Evolutionary conservation across 92 coral and sea anemone species (phyloP), one percentile per base, ranked within the genome.

Genomic region (Paragorgia papillata): DNA sequence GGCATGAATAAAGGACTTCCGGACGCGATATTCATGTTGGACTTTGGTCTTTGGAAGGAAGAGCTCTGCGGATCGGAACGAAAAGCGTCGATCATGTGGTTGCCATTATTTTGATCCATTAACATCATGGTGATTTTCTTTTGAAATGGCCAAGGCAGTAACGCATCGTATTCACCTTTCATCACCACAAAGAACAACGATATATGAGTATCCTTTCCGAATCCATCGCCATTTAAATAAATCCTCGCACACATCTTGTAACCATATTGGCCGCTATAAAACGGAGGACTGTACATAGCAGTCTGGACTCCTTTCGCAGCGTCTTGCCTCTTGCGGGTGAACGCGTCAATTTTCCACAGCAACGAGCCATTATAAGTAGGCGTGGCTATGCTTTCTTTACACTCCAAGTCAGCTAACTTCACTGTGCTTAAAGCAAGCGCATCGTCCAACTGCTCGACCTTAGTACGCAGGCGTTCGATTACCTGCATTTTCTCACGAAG

Each of bases 191-290:
- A 62, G 30, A 62, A 62, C 30, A 62, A 56, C 24, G 77, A 70
- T 15, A 70, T 25, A 50, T 70, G 77, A 0, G 62, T 29, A 2
- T 48, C 77, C 40, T 70, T 70, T 5, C 77, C 77, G 31, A 70
- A 51, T 7, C 77, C 77, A 32, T 70, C 77, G 0, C 77, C 77
- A 24, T 70, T 70, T 63, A 70, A 34, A 17, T 70, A 70, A 9
- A 70, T 31, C 46, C 57, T 51, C 13, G 63, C 77, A 51, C 77
- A 51, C 77, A 70, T 70, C 34, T 54, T 51, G 37, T 51, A 70
- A 0, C 78, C 78, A 34, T 53, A 71, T 64, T 71, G 64, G 54
- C 29, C 21, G 51, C 50, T 71, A 55, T 71, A 71, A 43, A 71
- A 71, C 32, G 31, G 53, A n/a, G 63, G 78, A 35, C 78, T 71